These are phyloP conservation scores for Lasiommata megera DNA, from an alignment of 2,888 invertebrate species.

Conservation along the genomic window DNA sequence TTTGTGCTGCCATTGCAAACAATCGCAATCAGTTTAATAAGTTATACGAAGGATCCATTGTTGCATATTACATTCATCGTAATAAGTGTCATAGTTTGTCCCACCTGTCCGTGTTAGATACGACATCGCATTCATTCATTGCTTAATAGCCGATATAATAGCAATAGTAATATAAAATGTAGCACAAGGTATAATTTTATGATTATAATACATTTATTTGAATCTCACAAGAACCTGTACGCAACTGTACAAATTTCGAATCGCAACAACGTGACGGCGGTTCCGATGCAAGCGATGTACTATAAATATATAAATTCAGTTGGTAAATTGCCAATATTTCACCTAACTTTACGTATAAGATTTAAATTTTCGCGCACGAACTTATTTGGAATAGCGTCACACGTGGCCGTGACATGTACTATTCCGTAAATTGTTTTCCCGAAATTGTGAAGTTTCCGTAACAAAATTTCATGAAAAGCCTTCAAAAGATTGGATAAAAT, in stretches of 20 bases:
- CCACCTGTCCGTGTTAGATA: conserved; percentile 55
- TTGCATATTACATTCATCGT: conserved; percentile 25
- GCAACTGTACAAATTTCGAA: conserved; percentile 32
- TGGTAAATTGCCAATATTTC: conserved; percentile 53
- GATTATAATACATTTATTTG: conserved; percentile 37
- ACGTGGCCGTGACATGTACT: conserved; percentile 19
- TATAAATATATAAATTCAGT: conserved; percentile 20
- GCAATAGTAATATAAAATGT: conserved; percentile 49
- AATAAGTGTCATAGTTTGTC: conserved; percentile 26
- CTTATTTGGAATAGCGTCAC: conserved; percentile 24
- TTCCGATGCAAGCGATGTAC: conserved; percentile 20
- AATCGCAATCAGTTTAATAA: conserved; percentile 24
- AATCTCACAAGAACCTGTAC: conserved; percentile 39
- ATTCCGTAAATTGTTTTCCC: conserved; percentile 24
- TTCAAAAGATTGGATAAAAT: conserved; percentile 57
- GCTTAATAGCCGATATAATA: conserved; percentile 49
- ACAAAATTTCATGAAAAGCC: conserved; percentile 26
- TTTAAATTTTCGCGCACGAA: conserved; percentile 68
- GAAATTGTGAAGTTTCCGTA: conserved; percentile 38
- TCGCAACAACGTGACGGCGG: conserved; percentile 8
- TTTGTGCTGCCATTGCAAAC: neutral
- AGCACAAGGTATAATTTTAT: conserved; percentile 51
- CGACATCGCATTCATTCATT: conserved; percentile 47
- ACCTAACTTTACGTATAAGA: conserved; percentile 66
- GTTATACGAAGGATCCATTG: neutral